These are phyloP conservation scores for Anolis carolinensis DNA, from an alignment of 2,113 vertebrate genomes.

Conservation along the genomic window DNA sequence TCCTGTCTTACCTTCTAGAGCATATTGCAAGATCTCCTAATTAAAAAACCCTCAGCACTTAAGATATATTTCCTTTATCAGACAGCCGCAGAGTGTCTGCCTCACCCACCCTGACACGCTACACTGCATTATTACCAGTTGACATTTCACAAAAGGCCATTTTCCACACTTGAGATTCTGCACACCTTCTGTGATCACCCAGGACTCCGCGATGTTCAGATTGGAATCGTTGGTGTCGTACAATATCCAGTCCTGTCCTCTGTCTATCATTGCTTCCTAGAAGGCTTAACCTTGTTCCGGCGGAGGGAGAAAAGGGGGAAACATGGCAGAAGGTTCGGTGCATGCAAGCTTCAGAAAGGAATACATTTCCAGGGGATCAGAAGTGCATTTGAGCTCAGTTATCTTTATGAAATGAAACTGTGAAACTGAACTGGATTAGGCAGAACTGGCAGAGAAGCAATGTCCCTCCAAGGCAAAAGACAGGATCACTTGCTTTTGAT, in stretches of 20 bases:
- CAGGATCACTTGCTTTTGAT: neutral
- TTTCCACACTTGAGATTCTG: constrained; percentile 38
- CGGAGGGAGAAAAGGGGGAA: neutral
- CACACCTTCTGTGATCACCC: constrained; percentile 16
- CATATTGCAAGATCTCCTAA: neutral
- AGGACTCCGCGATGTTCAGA: constrained; percentile 21
- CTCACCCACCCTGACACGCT: neutral
- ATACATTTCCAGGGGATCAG: neutral
- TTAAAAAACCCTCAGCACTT: neutral
- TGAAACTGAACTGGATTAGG: neutral
- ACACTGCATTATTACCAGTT: constrained; percentile 19
- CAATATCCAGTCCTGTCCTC: constrained; percentile 6
- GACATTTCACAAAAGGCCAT: constrained; percentile 54
- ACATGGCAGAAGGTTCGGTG: accelerated
- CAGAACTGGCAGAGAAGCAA: neutral
- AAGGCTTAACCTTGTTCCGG: neutral
- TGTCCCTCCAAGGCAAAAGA: neutral
- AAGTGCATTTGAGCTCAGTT: neutral
- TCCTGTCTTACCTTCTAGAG: neutral
- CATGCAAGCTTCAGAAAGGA: neutral
- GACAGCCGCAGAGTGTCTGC: accelerated
- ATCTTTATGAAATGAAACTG: neutral
- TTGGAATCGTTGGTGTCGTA: neutral
- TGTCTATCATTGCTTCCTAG: neutral
- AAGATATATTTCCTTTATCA: neutral